Conservation (phyloP, 2,797 vertebrate genomes). For the Myoxocephalus aenaeus region DNA sequence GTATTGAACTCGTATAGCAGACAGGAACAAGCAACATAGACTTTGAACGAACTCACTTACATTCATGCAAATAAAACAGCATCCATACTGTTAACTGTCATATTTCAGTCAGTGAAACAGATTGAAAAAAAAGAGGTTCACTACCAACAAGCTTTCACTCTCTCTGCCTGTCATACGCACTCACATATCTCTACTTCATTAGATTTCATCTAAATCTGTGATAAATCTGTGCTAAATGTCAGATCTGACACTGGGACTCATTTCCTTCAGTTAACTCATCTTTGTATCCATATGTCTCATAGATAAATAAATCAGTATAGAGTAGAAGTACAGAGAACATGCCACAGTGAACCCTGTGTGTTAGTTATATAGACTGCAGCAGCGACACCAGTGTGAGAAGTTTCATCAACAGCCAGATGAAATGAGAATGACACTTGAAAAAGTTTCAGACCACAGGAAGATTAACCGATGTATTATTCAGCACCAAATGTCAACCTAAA, state of each 20-base stretch:
- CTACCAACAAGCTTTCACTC: background rate
- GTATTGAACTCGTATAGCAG: background rate
- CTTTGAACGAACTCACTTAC: constrained; percentile 8
- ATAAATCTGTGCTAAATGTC: constrained; percentile 4
- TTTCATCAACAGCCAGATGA: background rate
- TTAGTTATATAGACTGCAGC: background rate
- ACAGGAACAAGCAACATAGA: background rate
- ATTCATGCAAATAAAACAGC: constrained; percentile 3
- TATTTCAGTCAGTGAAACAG: constrained; percentile 3
- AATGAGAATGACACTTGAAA: constrained; percentile 1
- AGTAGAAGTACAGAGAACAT: background rate
- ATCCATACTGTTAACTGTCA: background rate
- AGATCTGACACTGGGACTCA: background rate
- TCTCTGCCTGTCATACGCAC: background rate
- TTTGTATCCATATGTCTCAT: background rate
- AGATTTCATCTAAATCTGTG: constrained; percentile 1
- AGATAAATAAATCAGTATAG: background rate
- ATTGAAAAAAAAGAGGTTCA: constrained; percentile 15
- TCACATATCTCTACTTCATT: background rate
- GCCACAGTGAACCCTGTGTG: background rate
- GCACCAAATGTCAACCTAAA: background rate
- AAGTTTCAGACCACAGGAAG: background rate
- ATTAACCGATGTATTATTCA: background rate
- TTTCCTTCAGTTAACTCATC: background rate
- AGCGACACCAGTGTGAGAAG: background rate